These are phyloP conservation scores for Mimachlamys varia DNA, from an alignment of 2,888 invertebrate species.

Conservation along the genomic window DNA sequence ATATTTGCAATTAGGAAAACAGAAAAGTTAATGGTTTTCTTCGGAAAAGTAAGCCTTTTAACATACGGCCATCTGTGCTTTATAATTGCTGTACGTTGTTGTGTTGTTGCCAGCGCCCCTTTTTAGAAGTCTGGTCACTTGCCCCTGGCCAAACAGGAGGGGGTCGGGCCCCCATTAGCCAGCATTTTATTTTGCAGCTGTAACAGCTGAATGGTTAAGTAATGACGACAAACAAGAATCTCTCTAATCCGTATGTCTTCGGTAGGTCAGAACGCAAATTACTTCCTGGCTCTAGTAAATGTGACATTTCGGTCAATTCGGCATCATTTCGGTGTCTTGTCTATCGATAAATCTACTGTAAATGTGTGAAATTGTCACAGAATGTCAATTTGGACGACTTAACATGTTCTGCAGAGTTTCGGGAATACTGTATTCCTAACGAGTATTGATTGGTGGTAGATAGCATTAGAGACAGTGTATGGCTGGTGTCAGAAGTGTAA, in stretches of 20 bases:
- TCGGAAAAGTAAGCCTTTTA: too few relatives aligned
- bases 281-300: neutral
- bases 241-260: too few relatives aligned
- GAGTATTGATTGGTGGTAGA: neutral
- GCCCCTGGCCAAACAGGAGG: neutral
- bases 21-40: neutral
- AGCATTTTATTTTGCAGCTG: too few relatives aligned
- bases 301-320: neutral
- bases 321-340: neutral
- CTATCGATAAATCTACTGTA: neutral
- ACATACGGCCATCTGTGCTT: too few relatives aligned
- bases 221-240: too few relatives aligned
- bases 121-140: neutral
- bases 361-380: neutral
- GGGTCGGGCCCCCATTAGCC: too few relatives aligned
- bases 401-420: neutral
- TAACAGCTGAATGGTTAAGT: too few relatives aligned
- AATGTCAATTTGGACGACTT: neutral
- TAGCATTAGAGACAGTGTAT: too few relatives aligned
- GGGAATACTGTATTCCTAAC: neutral
- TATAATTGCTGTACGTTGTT: neutral
- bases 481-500: too few relatives aligned
- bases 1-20: too few relatives aligned
- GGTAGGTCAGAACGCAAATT: neutral
- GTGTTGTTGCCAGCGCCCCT: neutral